Evolutionary conservation across 1,140 invertebrate genomes (phyloP).

Genomic region (Pseudomyrmex sp.): DNA sequence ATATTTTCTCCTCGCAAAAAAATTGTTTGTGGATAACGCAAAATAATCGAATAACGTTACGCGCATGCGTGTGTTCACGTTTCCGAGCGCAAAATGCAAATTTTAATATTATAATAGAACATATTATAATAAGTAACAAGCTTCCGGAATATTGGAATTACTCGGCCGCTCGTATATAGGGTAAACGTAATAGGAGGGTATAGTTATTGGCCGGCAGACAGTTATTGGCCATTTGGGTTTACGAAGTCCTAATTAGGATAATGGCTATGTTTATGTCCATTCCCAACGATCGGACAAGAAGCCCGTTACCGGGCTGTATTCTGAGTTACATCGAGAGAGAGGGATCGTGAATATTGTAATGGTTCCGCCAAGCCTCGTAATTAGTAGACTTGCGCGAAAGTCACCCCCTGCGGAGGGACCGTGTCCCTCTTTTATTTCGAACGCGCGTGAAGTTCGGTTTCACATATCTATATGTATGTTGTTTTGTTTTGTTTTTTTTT

Average conservation of each 20-base stretch:
- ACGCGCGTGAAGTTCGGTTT: not conserved
- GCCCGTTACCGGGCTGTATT: slow-evolving; percentile 3
- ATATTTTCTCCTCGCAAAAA: too few species aligned
- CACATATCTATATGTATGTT: too few species aligned
- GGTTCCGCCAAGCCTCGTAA: slow-evolving; percentile 74
- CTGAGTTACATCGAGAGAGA: slow-evolving; percentile 44
- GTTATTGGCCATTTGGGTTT: slow-evolving; percentile 57
- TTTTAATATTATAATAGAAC: slow-evolving; percentile 19
- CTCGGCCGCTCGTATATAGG: slow-evolving; percentile 26
- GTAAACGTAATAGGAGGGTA: slow-evolving; percentile 32
- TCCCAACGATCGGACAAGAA: slow-evolving; percentile 42
- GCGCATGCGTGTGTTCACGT: not conserved
- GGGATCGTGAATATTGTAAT: slow-evolving; percentile 60
- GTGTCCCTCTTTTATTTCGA: not conserved
- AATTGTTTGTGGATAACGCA: too few species aligned
- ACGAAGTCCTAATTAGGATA: slow-evolving; percentile 59
- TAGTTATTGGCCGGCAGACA: slow-evolving; percentile 41
- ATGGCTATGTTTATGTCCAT: slow-evolving; percentile 56
- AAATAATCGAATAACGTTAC: not conserved
- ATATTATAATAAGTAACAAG: slow-evolving; percentile 14
- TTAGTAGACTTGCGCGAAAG: slow-evolving; percentile 67
- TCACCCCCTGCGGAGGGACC: not conserved
- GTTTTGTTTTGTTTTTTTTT: too few species aligned
- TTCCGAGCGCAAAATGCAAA: not conserved
- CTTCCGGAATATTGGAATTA: not conserved